Base-by-base conservation (phyloP, 2,797 vertebrate species). In the Cynopterus sphinx region DNA sequence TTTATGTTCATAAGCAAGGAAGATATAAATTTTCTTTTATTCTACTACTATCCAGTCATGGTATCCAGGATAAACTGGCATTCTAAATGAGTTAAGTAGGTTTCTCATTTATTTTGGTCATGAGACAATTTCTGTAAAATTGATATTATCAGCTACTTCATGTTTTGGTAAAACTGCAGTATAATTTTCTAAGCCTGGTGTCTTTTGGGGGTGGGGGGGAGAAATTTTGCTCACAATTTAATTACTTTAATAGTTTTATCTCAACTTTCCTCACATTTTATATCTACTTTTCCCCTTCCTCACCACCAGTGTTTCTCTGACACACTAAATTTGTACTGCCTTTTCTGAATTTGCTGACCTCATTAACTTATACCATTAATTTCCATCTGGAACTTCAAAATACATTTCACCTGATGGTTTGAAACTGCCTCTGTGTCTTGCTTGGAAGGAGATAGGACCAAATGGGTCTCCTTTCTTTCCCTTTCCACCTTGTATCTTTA, bases 381-480 rank as follows among this genome's bases (percentile, higher is more conserved):
- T n/a, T 70, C 49, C 8, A 33, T 21, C 36, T 74, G 36, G 43
- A 77, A 63, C 21, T 89, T 59, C 36, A 67, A 21, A n/a, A 61
- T 33, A 57, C 21, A 28, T 17, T 74, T 78, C 31, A 65, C 0
- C 24, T 78, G 33, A 26, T 21, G 13, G 65, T 49, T 57, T 8
- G 36, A 15, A 36, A 2, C 19, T 67, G 59, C 39, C 39, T 82
- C 51, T 53, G 31, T 5, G 43, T n/a, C 26, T 41, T 67, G 24
- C 26, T 61, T 59, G 31, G 39, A 61, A 65, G 43, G 31, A 39
- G 7, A 59, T 0, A 49, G 53, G 36, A 46, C 51, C 31, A 70
- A 31, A 24, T 9, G 11, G n/a, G 2, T 0, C 6, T 9, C 9
- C 7, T 36, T 46, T 28, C 31, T 17, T 75, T 12, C 3, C 19